Evolutionary conservation across 2,888 invertebrate genomes (phyloP), one percentile per base, ranked within the genome.

Genomic region (Petrolisthes cinctipes): DNA sequence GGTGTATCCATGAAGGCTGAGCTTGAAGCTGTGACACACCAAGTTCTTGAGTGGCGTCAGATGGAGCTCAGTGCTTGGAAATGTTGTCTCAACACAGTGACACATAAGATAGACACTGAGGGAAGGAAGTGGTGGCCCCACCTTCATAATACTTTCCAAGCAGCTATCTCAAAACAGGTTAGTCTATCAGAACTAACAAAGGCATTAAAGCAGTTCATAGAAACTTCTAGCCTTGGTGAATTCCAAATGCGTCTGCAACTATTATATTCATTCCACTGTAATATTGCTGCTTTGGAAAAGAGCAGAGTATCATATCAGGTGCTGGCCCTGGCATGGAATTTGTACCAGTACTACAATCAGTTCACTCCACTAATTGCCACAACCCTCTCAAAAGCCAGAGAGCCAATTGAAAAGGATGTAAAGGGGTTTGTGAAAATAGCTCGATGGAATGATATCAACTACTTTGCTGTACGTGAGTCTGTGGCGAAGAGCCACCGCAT

Each of bases 341-440:
- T 97, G 3, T 95, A 96, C 92, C 94, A 95, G 92, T 98, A 97
- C 92, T 99, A 97, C 92, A 93, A 94, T 0, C 97, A 98, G 92
- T 98, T 98, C 92, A 92, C 94, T 4, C 92, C 93, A 0, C 95
- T 95, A 91, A 95, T 98, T 0, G 93, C 94, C 0, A 93, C 94
- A 0, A 94, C 95, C 82, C 95, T 97, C 11, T 95, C 95, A 83
- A 94, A 95, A 66, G 94, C 96, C 51, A 95, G 96, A 57, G 92
- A 95, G 0, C 97, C 98, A 0, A 96, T 99, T 89, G 98, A 98
- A 92, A 97, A 97, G 93, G 96, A 97, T 92, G 93, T 99, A 14
- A 96, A 96, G 91, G 98, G 98, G 91, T 97, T 97, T 92, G 96
- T 99, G 0, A 98, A 98, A 93, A 98, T 99, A 85, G 97, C 97